Conservation (phyloP, 2,113 vertebrate species). For the Takifugu bimaculatus region DNA sequence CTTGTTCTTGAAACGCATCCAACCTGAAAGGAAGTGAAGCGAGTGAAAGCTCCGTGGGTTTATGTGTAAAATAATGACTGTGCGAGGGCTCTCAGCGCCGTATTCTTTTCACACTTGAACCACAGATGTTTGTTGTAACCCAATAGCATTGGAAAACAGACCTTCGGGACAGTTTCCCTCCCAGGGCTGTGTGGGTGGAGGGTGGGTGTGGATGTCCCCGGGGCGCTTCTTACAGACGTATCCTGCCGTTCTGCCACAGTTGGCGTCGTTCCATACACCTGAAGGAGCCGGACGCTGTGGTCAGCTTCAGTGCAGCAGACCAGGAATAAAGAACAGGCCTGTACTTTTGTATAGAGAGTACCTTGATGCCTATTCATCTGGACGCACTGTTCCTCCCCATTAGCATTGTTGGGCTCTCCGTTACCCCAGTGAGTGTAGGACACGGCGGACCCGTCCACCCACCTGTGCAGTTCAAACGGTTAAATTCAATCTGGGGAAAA, state of each 20-base stretch:
- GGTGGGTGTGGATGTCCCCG: constrained; percentile 60
- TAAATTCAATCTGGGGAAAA: too few species aligned
- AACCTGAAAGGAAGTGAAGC: constrained; percentile 51
- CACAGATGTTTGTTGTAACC: too few species aligned
- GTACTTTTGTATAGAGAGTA: constrained; percentile 8
- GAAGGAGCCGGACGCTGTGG: neutral
- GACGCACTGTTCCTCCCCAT: constrained; percentile 77
- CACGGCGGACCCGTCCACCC: constrained; percentile 70
- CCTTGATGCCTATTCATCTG: constrained; percentile 76
- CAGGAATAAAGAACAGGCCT: neutral
- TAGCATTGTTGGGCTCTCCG: constrained; percentile 77
- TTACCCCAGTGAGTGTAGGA: constrained; percentile 70
- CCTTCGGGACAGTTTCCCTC: constrained; percentile 74
- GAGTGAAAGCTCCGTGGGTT: neutral
- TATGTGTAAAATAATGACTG: too few species aligned
- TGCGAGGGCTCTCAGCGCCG: neutral
- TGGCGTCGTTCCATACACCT: constrained; percentile 78
- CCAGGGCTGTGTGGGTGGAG: constrained; percentile 77
- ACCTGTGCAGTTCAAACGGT: constrained; percentile 48
- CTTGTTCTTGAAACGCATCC: constrained; percentile 72
- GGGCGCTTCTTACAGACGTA: constrained; percentile 78
- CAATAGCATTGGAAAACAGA: constrained; percentile 15
- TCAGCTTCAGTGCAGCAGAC: neutral
- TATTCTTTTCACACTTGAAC: too few species aligned
- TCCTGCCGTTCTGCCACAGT: constrained; percentile 71